A percentile compares a stretch with the other conserved stretches of the same genome.
phyloP scores from a whole-genome alignment of 2,113 vertebrate genomes.

The Ceyx cyanopectus region DNA sequence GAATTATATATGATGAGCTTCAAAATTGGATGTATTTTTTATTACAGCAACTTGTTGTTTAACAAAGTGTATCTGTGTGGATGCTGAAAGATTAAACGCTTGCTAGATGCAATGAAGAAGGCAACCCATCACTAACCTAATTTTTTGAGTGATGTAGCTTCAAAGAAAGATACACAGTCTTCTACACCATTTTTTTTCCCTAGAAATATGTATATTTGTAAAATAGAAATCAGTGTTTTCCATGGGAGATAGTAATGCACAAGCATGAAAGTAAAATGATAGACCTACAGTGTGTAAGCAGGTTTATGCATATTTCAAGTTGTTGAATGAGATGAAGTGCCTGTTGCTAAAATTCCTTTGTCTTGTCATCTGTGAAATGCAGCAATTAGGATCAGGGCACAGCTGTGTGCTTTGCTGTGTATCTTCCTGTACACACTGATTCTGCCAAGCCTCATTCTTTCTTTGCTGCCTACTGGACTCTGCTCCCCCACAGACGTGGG shows the following conservation, averaged over 20 bases:
- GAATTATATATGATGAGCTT: not conserved
- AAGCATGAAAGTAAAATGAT: not conserved
- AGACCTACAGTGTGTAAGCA: not conserved
- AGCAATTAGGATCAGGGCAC: not conserved
- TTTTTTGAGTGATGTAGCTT: not conserved
- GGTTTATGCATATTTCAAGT: not conserved
- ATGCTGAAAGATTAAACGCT: not conserved
- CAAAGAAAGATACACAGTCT: not conserved
- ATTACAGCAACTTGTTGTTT: not conserved
- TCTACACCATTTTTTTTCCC: not conserved
- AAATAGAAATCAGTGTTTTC: not conserved
- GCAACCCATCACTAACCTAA: not conserved
- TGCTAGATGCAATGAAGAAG: not conserved
- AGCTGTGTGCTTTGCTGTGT: not conserved
- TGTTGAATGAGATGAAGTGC: not conserved
- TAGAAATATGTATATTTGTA: not conserved
- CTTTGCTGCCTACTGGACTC: not conserved
- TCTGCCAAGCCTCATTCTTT: not conserved
- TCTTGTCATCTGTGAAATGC: not conserved
- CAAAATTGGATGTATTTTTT: not conserved
- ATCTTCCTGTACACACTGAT: not conserved
- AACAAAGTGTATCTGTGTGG: not conserved
- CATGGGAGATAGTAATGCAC: not conserved
- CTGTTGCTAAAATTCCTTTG: not conserved
- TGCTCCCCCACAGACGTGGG: fast-evolving